These are phyloP conservation scores for Apeira syringaria DNA, from an alignment of 2,888 invertebrate species.

Conservation along the genomic window DNA sequence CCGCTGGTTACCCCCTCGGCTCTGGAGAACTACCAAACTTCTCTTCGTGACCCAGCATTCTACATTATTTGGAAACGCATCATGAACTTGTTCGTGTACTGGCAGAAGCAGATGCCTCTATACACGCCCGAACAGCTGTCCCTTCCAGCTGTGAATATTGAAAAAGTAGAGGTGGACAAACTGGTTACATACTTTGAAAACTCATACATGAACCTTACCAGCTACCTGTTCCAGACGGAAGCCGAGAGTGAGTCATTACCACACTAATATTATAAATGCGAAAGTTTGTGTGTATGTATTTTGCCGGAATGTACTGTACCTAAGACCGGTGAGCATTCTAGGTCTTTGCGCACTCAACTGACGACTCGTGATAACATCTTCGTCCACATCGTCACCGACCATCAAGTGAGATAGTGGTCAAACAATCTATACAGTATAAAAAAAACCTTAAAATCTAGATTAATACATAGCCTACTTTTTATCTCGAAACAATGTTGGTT, in stretches of 20 bases:
- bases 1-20: constrained; percentile 83
- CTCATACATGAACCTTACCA: constrained; percentile 84
- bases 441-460: no score
- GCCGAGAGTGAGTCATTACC: constrained; percentile 65
- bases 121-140: constrained; percentile 86
- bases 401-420: no score
- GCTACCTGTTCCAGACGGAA: constrained; percentile 36
- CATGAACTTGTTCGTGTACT: constrained; percentile 80
- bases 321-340: no score
- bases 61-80: constrained; percentile 87
- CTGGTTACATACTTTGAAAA: constrained; percentile 88
- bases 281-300: no score
- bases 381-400: no score
- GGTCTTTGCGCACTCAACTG: no score
- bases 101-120: constrained; percentile 81
- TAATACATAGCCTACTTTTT: no score
- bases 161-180: constrained; percentile 85
- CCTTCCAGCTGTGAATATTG: constrained; percentile 84
- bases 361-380: no score
- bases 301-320: no score
- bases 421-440: no score
- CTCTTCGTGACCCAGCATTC: constrained; percentile 87
- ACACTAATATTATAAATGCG: no score
- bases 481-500: no score
- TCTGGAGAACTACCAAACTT: constrained; percentile 86